These are phyloP conservation scores for Chesias legatella DNA, from an alignment of 2,888 invertebrate genomes.

Conservation along the genomic window DNA sequence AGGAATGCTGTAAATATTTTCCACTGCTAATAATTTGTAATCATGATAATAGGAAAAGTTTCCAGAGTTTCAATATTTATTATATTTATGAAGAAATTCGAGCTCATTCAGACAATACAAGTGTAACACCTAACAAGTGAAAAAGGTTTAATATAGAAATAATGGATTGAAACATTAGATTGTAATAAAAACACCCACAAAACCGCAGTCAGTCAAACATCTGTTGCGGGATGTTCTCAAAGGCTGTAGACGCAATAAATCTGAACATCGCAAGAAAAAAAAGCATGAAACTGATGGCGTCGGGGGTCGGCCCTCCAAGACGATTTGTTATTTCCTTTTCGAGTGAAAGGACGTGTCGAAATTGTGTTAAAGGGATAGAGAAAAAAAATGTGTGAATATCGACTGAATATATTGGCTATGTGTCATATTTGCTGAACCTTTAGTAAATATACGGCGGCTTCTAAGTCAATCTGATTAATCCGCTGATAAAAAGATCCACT, in stretches of 20 bases:
- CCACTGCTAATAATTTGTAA: too few relatives aligned
- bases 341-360: constrained; percentile 32
- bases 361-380: constrained; percentile 29
- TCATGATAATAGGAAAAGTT: too few relatives aligned
- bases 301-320: constrained; percentile 29
- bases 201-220: constrained; percentile 39
- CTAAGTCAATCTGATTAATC: constrained; percentile 9
- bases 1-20: too few relatives aligned
- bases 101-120: not conserved
- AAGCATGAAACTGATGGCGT: constrained; percentile 45
- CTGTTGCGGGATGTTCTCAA: constrained; percentile 46
- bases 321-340: constrained; percentile 46
- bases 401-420: constrained; percentile 30
- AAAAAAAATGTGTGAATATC: constrained; percentile 26
- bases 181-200: constrained; percentile 26
- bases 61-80: too few relatives aligned
- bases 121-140: too few relatives aligned
- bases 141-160: too few relatives aligned
- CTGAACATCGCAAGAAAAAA: constrained; percentile 37
- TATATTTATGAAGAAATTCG: too few relatives aligned
- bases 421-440: constrained; percentile 14
- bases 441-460: constrained; percentile 15
- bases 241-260: constrained; percentile 50
- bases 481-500: constrained; percentile 8
- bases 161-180: constrained; percentile 26